These are phyloP conservation scores for Mobula birostris DNA, from an alignment of 2,113 vertebrate species.

Conservation along the genomic window DNA sequence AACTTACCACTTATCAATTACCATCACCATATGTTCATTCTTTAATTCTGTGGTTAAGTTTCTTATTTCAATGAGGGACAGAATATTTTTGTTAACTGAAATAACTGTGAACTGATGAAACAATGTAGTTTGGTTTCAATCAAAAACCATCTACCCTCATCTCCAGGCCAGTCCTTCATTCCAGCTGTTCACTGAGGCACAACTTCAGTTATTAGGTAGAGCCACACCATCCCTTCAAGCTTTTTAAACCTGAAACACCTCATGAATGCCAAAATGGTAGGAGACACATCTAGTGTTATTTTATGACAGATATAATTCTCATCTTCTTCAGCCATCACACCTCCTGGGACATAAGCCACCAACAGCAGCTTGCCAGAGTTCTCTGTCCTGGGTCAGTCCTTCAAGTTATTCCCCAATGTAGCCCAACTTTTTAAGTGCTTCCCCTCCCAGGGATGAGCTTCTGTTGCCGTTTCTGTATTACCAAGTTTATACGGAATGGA, in stretches of 20 bases:
- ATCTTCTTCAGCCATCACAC: no score
- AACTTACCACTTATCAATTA: not conserved
- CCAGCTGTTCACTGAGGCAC: not conserved
- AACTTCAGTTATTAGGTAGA: not conserved
- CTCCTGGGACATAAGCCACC: no score
- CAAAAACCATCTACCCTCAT: not conserved
- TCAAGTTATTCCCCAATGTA: no score
- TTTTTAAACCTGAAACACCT: not conserved
- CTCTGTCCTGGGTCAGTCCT: no score
- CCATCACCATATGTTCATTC: not conserved
- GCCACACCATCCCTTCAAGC: not conserved
- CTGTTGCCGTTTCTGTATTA: no score
- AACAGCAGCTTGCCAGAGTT: no score
- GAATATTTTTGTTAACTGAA: not conserved
- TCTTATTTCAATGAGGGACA: not conserved
- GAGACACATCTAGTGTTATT: not conserved
- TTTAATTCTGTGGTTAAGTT: not conserved
- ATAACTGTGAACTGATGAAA: not conserved
- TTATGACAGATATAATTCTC: not conserved
- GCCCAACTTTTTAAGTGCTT: no score
- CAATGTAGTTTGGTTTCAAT: not conserved
- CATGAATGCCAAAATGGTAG: not conserved
- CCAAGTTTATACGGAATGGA: no score
- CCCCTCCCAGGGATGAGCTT: no score
- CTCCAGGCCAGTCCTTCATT: no score